Conservation (phyloP, 1,140 invertebrate species). For the Pseudomyrmex cubaensis region DNA sequence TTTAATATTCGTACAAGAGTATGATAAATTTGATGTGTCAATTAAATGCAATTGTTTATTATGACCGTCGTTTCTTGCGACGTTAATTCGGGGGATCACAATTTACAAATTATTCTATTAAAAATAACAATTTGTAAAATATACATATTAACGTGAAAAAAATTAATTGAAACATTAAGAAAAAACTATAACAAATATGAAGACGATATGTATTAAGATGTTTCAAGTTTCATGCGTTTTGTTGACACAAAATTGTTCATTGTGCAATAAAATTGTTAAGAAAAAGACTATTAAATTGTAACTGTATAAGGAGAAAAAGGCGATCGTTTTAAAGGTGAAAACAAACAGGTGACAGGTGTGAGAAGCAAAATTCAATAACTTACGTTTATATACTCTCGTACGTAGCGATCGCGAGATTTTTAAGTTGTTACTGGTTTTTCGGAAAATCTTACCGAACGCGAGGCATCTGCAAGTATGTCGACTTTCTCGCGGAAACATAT, state of each 20-base stretch:
- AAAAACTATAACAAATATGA: neutral
- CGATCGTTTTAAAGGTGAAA: too few species aligned
- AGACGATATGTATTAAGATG: neutral
- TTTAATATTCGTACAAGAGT: constrained; percentile 24
- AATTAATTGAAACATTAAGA: neutral
- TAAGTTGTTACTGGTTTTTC: neutral
- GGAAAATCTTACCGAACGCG: neutral
- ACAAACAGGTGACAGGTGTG: too few species aligned
- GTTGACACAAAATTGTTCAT: constrained; percentile 1
- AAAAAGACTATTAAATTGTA: too few species aligned
- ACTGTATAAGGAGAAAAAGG: too few species aligned
- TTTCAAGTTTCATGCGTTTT: constrained; percentile 21
- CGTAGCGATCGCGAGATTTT: neutral
- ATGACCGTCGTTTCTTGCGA: constrained; percentile 1
- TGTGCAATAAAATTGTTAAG: neutral
- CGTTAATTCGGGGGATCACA: neutral
- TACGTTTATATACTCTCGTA: constrained; percentile 5
- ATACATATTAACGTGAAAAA: too few species aligned
- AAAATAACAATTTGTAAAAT: too few species aligned
- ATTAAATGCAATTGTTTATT: neutral
- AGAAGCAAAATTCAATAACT: constrained; percentile 30
- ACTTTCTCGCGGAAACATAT: neutral
- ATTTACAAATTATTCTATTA: neutral
- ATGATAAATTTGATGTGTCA: constrained; percentile 2
- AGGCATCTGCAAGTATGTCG: neutral